Evolutionary conservation across 2,113 vertebrate species (phyloP).

Genomic region (Megaceryle torquata): DNA sequence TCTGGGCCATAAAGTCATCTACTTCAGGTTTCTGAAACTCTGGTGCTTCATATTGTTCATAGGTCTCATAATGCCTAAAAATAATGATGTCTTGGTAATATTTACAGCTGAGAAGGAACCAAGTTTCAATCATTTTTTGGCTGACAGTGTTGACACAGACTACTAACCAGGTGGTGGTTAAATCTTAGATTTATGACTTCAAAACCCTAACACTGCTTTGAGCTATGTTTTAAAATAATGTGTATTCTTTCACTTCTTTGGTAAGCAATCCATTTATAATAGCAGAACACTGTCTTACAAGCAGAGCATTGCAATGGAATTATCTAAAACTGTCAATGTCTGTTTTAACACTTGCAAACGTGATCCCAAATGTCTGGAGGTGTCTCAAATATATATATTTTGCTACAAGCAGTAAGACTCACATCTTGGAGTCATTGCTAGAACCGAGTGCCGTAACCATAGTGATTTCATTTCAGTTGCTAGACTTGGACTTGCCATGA

Average conservation of each 20-base stretch:
- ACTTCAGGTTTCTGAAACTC: not conserved
- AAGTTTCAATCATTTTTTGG: not conserved
- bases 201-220: not conserved
- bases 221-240: not conserved
- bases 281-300: slow-evolving; percentile 14
- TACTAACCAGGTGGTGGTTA: not conserved
- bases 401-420: not conserved
- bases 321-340: not conserved
- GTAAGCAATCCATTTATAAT: not conserved
- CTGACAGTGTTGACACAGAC: not conserved
- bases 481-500: slow-evolving; percentile 6
- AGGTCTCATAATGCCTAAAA: not conserved
- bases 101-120: not conserved
- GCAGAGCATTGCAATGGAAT: not conserved
- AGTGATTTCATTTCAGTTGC: slow-evolving; percentile 28
- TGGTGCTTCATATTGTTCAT: not conserved
- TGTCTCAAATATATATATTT: not conserved
- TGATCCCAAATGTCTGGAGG: not conserved
- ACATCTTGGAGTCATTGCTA: not conserved
- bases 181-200: not conserved
- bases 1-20: not conserved
- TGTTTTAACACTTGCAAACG: not conserved
- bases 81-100: not conserved
- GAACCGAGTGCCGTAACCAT: slow-evolving; percentile 34
- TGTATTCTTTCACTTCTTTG: not conserved